Evolutionary conservation across 2,888 invertebrate species (phyloP).

Genomic region (Odiellus spinosus): DNA sequence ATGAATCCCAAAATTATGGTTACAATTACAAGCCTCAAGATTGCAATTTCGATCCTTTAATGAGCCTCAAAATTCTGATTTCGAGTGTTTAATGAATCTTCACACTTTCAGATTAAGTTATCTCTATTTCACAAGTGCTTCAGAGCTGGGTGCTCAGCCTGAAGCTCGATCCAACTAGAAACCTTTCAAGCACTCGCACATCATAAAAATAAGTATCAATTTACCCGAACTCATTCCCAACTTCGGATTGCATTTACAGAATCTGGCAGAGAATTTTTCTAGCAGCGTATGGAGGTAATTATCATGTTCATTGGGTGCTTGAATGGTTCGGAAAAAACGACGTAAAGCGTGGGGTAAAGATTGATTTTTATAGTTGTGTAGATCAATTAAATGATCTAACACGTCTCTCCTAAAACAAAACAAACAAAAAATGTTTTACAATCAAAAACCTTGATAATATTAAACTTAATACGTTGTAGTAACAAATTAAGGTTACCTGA

Average conservation of each 20-base stretch:
- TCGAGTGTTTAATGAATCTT: too few relatives aligned
- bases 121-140: too few relatives aligned
- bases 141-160: too few relatives aligned
- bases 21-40: too few relatives aligned
- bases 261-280: constrained; percentile 33
- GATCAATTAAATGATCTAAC: constrained; percentile 30
- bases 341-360: constrained; percentile 36
- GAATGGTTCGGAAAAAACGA: constrained; percentile 32
- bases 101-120: too few relatives aligned
- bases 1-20: too few relatives aligned
- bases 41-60: too few relatives aligned
- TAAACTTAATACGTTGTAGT: background rate
- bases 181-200: background rate
- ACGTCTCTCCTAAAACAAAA: constrained; percentile 23
- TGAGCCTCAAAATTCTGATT: too few relatives aligned
- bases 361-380: constrained; percentile 34
- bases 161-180: too few relatives aligned
- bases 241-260: constrained; percentile 33
- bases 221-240: constrained; percentile 31
- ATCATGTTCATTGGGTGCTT: constrained; percentile 32
- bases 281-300: constrained; percentile 32
- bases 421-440: too few relatives aligned
- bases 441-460: too few relatives aligned
- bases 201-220: background rate
- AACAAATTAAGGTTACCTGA: constrained; percentile 24